These are phyloP conservation scores for Dicrostonyx torquatus DNA, from an alignment of 2,797 vertebrate genomes.

Conservation along the genomic window DNA sequence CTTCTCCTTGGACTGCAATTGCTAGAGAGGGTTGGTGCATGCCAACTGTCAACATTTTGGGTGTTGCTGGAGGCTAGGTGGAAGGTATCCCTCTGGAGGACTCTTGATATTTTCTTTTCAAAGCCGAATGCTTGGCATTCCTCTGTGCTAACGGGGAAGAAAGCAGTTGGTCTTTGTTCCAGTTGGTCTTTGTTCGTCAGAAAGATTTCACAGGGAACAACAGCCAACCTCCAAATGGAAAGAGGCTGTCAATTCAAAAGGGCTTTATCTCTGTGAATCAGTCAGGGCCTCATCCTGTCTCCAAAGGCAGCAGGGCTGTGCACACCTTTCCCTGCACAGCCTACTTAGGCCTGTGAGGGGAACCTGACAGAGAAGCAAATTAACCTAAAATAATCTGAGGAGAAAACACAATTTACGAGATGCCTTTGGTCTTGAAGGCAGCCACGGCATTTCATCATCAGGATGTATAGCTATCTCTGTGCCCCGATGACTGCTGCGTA, in stretches of 20 bases:
- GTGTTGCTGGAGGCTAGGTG: background rate
- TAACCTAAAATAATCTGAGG: slow-evolving; percentile 18
- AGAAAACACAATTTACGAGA: slow-evolving; percentile 53
- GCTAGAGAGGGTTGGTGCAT: background rate
- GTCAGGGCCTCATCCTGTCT: background rate
- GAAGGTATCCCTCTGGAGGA: background rate
- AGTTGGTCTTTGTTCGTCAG: slow-evolving; percentile 15
- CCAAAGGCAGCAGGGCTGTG: background rate
- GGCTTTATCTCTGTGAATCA: slow-evolving; percentile 43
- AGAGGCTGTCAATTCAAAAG: slow-evolving; percentile 43
- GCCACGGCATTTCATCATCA: slow-evolving; percentile 48
- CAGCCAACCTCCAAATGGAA: background rate
- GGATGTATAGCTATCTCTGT: background rate
- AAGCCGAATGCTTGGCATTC: slow-evolving; percentile 44
- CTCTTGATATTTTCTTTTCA: background rate
- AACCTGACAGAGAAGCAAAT: slow-evolving; percentile 44
- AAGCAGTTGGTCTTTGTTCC: too few relatives aligned
- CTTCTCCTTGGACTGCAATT: background rate
- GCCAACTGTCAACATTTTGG: slow-evolving; percentile 10
- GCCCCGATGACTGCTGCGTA: background rate
- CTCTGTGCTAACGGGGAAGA: background rate
- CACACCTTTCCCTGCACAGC: background rate
- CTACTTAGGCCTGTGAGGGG: background rate
- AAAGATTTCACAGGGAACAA: slow-evolving; percentile 23
- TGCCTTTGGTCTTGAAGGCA: slow-evolving; percentile 49